A percentile compares a stretch with the other conserved stretches of the same genome.
Conservation (phyloP, 2,888 invertebrate genomes). For the Cloeon dipterum region DNA sequence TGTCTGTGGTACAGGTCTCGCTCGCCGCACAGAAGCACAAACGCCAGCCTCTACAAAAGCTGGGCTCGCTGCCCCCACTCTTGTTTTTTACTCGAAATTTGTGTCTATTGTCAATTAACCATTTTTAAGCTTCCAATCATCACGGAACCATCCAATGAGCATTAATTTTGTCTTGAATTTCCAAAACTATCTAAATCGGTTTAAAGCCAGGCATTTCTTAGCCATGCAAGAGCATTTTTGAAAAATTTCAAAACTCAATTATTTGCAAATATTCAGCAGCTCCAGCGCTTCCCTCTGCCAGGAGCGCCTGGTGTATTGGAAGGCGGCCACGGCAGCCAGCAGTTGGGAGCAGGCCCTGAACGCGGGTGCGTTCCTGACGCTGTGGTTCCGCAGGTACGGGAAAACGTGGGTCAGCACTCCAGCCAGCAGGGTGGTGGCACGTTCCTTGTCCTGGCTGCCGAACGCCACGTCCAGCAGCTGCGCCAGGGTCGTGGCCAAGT, state of each 20-base stretch:
- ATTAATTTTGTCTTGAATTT: too few relatives aligned
- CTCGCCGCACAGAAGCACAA: constrained; percentile 68
- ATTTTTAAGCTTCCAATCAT: too few relatives aligned
- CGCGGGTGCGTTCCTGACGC: constrained; percentile 51
- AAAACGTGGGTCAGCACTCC: constrained; percentile 68
- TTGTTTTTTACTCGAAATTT: constrained; percentile 57
- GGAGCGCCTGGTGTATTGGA: constrained; percentile 68
- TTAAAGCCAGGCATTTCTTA: too few relatives aligned
- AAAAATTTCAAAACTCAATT: too few relatives aligned
- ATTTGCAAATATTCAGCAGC: too few relatives aligned
- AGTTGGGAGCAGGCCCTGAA: constrained; percentile 71
- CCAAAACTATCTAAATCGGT: too few relatives aligned
- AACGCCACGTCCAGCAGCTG: constrained; percentile 69
- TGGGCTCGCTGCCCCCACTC: constrained; percentile 65
- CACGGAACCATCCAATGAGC: too few relatives aligned
- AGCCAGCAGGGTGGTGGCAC: constrained; percentile 56
- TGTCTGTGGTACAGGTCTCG: constrained; percentile 67
- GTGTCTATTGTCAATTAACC: too few relatives aligned
- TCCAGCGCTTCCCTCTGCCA: constrained; percentile 80
- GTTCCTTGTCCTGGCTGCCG: constrained; percentile 75
- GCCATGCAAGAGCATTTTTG: too few relatives aligned
- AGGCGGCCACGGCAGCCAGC: constrained; percentile 56
- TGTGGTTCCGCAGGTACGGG: constrained; percentile 66
- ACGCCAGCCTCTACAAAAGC: constrained; percentile 56
- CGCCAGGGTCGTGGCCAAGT: constrained; percentile 60